Percentiles rank a stretch among this genome's conserved stretches.
Conservation (phyloP, 2,113 vertebrate genomes). For the Peucedramus taeniatus region DNA sequence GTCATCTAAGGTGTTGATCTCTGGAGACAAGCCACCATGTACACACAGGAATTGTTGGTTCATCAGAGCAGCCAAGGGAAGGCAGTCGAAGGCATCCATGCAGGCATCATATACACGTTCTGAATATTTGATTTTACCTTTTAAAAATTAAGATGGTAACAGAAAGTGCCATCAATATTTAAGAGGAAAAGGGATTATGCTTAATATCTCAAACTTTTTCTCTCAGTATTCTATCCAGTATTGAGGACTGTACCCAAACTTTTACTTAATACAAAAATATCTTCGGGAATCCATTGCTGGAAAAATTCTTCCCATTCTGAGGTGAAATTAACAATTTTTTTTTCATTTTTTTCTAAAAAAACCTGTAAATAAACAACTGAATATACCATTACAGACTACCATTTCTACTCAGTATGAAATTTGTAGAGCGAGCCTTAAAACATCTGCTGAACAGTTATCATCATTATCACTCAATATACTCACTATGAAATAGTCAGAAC, state of each 20-base stretch:
- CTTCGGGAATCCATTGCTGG: background rate
- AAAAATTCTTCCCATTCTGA: background rate
- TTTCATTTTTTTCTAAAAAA: background rate
- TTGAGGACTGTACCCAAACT: background rate
- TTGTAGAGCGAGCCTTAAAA: background rate
- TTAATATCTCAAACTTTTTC: background rate
- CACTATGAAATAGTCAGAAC: background rate
- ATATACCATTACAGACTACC: background rate
- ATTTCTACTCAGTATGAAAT: background rate
- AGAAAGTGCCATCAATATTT: background rate
- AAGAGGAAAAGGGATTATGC: background rate
- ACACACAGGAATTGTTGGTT: conserved; percentile 99
- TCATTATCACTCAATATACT: background rate
- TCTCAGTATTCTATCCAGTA: background rate
- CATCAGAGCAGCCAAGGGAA: conserved; percentile 97
- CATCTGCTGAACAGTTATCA: background rate
- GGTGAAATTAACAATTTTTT: background rate
- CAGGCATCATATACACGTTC: conserved; percentile 96
- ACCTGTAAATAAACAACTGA: background rate
- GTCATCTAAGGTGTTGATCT: conserved; percentile 98
- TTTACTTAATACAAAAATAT: background rate
- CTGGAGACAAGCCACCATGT: conserved; percentile 95
- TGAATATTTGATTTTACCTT: conserved; percentile 99
- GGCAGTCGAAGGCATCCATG: conserved; percentile 99
- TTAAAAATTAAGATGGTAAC: conserved; percentile 39